Conservation (phyloP, 2,888 invertebrate species). For the Tipula helvola region DNA sequence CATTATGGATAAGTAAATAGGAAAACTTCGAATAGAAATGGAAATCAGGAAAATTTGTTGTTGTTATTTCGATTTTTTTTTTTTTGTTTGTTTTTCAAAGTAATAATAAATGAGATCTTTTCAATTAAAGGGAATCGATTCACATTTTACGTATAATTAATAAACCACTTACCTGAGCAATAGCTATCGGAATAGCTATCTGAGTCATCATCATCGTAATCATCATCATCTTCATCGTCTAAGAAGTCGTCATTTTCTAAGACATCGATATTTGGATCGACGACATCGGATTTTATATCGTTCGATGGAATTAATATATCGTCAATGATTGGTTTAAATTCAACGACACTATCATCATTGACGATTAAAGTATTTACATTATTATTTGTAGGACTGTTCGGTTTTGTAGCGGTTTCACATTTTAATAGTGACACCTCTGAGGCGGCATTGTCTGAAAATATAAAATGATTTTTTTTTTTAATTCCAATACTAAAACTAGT, state of each 20-base stretch:
- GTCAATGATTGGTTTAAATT: not conserved
- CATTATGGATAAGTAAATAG: not conserved
- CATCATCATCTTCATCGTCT: not conserved
- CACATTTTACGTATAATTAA: not conserved
- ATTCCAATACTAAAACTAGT: no score
- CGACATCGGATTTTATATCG: not conserved
- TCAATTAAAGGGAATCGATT: not conserved
- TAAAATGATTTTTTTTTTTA: not conserved
- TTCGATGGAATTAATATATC: not conserved
- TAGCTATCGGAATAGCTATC: conserved; percentile 33
- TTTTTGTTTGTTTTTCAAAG: not conserved
- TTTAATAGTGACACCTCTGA: not conserved
- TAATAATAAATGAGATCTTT: not conserved
- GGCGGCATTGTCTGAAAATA: not conserved
- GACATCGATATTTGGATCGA: not conserved
- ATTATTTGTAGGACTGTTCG: not conserved
- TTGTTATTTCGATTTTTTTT: not conserved
- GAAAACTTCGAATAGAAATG: not conserved
- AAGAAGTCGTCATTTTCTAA: not conserved
- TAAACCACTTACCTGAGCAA: conserved; percentile 30
- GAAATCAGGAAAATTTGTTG: not conserved
- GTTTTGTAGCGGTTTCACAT: not conserved
- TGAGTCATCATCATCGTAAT: not conserved
- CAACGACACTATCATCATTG: not conserved
- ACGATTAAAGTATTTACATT: not conserved